Conservation (phyloP, 2,113 vertebrate genomes). For the Erpornis zantholeuca region DNA sequence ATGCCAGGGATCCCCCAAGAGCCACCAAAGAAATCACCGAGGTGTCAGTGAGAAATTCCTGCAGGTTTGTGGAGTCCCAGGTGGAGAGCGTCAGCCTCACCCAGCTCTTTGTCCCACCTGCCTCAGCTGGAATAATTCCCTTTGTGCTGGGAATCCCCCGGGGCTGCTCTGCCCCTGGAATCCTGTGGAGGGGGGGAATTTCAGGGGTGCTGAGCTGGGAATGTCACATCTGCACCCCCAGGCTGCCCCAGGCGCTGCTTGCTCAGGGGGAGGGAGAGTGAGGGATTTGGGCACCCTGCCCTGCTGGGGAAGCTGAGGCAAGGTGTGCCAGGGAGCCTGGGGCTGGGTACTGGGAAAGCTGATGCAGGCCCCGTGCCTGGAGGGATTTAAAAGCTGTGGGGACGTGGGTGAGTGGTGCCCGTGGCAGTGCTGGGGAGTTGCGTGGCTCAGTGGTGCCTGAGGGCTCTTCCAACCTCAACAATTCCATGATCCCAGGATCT, state of each 20-base stretch:
- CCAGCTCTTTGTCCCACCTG: neutral
- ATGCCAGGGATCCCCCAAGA: neutral
- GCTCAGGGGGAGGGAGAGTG: neutral
- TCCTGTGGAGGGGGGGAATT: too few species aligned
- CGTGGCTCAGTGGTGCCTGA: too few species aligned
- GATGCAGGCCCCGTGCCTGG: neutral
- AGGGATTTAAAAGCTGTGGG: too few species aligned
- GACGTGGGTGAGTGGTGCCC: neutral
- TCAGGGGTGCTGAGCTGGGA: neutral
- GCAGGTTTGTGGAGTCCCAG: neutral
- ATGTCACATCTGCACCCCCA: rapidly evolving
- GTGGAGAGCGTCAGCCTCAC: neutral
- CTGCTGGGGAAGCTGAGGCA: neutral
- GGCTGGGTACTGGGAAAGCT: neutral
- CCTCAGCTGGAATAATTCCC: neutral
- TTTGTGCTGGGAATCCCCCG: neutral
- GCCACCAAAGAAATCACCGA: neutral
- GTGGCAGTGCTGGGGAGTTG: neutral
- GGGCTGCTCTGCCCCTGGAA: neutral
- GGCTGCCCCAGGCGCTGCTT: too few species aligned
- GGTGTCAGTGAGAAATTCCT: neutral
- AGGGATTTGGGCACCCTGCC: neutral
- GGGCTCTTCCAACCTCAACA: neutral
- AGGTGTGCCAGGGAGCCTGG: neutral
- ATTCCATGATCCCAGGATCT: neutral